Base-by-base conservation (phyloP, 1,140 invertebrate species). In the Trichonephila clavata region DNA sequence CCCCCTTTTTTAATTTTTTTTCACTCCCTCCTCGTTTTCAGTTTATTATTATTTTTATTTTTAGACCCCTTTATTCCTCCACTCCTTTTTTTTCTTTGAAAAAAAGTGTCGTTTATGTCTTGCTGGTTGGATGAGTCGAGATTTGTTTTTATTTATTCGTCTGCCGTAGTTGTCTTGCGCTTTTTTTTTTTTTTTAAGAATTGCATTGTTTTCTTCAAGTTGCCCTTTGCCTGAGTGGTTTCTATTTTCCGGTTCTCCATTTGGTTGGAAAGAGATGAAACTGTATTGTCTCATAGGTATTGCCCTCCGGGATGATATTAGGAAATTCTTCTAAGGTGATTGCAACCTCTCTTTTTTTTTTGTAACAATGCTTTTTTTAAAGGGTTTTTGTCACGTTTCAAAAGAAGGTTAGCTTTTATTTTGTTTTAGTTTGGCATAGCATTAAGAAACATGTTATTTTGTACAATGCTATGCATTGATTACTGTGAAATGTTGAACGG, bases 91-190 rank as follows among this genome's bases (percentile, higher is more conserved):
- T 87, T 50, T 84, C 59, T 39, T 39, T 39, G 32, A 39, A n/a
- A 84, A 84, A 84, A 63, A 63, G 86, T 87, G 86, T 87, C 86
- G 60, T 87, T 87, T 87, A 50, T 61, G 86, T 61, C 60, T 87
- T 27, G 24, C 27, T 43, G 86, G 59, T 24, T 43, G 39, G 50
- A 84, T 59, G 81, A 59, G 86, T 87, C 27, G 86, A 63, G 86
- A 65, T 87, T 87, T 87, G 86, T 60, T 87, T 87, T 39, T 87
- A 32, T 61, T 87, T 87, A 39, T 63, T 87, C 86, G 10, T 87
- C 65, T 32, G n/a, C n/a, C 7, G 39, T 86, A 24, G 84, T 50
- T 50, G 39, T 83, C 18, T 57, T 57, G 4, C 0, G 39, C 2
- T n/a, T 1, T 43, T 57, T 39, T 27, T 3, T 32, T 32, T 57